A percentile compares a stretch with the other conserved stretches of the same genome.
These are phyloP conservation scores for Zaprionus taronus DNA, from an alignment of 1,140 invertebrate genomes.

Conservation along the genomic window DNA sequence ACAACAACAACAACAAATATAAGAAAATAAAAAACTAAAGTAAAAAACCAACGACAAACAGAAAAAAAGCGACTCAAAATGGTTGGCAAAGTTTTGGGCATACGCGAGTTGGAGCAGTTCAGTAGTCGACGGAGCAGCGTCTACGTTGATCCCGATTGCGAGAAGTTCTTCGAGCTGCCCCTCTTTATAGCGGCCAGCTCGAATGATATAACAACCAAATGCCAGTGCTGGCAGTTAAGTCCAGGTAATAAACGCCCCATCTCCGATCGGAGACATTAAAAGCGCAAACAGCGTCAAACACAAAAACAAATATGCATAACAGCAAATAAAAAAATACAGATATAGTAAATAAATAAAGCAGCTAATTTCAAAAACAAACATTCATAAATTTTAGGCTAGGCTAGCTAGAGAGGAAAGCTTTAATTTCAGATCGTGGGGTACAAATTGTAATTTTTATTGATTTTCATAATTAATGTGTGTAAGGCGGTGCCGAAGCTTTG, in stretches of 20 bases:
- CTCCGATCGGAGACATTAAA: no score
- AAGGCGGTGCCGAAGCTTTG: not conserved
- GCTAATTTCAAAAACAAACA: slow-evolving; percentile 27
- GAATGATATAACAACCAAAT: slow-evolving; percentile 83
- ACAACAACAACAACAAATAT: slow-evolving; percentile 15
- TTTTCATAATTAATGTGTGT: not conserved
- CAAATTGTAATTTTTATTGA: slow-evolving; percentile 16
- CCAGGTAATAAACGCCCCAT: slow-evolving; percentile 72
- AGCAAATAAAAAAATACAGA: slow-evolving; percentile 1
- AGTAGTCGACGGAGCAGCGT: slow-evolving; percentile 83
- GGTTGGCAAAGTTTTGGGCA: slow-evolving; percentile 83
- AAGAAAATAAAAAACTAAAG: slow-evolving; percentile 20
- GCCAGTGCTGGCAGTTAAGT: slow-evolving; percentile 82
- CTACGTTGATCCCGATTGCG: slow-evolving; percentile 84
- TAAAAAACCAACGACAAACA: slow-evolving; percentile 10
- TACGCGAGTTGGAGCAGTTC: slow-evolving; percentile 80
- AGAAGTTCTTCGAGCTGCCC: slow-evolving; percentile 84
- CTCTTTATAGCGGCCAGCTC: slow-evolving; percentile 80
- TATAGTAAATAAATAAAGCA: slow-evolving; percentile 11
- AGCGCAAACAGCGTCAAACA: not conserved
- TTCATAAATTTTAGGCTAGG: slow-evolving; percentile 15
- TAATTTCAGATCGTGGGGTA: not conserved
- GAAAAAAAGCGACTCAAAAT: slow-evolving; percentile 45
- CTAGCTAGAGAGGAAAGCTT: not conserved
- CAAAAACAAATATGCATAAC: slow-evolving; percentile 16